These are phyloP conservation scores for Saccopteryx leptura DNA, from an alignment of 2,113 vertebrate species.

Conservation along the genomic window DNA sequence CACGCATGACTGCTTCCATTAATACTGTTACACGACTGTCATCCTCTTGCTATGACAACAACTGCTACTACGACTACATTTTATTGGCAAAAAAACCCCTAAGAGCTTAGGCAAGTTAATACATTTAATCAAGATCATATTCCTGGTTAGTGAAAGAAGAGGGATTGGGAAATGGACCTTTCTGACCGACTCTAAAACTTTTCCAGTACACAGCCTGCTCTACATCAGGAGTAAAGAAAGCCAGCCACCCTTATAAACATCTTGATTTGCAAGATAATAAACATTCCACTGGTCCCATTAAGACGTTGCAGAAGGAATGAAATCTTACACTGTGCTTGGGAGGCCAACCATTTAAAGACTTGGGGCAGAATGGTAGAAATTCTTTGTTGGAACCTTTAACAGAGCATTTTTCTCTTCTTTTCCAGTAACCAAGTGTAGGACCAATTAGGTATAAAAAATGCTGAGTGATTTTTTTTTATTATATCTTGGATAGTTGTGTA, in stretches of 20 bases:
- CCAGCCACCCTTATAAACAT: not conserved
- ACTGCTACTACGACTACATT: not conserved
- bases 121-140: not conserved
- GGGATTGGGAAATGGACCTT: not conserved
- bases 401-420: not conserved
- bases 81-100: not conserved
- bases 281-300: not conserved
- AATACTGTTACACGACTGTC: not conserved
- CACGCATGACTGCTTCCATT: not conserved
- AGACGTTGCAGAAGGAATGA: not conserved
- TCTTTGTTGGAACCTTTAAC: not conserved
- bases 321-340: not conserved
- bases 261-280: not conserved
- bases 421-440: not conserved
- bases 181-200: not conserved
- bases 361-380: not conserved
- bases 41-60: not conserved
- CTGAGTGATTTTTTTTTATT: not conserved
- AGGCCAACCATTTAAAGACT: not conserved
- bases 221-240: conserved; percentile 5
- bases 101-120: not conserved
- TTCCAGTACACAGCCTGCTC: not conserved
- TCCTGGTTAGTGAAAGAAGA: not conserved
- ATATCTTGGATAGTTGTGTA: not conserved
- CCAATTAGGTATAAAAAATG: not conserved